Conservation (phyloP, 1,140 invertebrate genomes). For the Nylanderia fulva region DNA sequence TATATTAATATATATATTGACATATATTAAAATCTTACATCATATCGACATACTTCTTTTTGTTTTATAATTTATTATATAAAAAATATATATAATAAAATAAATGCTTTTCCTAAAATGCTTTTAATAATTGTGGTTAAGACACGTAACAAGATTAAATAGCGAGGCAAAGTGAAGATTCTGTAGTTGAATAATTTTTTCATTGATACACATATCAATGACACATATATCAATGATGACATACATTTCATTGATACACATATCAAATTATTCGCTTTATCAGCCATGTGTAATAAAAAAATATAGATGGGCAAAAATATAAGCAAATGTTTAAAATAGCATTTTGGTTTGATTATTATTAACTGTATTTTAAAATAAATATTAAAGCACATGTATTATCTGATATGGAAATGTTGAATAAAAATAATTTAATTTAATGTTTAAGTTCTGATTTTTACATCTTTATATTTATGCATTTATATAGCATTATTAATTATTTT, state of each 20-base stretch:
- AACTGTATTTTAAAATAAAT: neutral
- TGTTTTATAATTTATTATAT: neutral
- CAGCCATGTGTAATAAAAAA: neutral
- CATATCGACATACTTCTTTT: neutral
- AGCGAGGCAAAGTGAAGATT: neutral
- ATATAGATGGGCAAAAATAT: neutral
- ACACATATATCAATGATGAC: no score
- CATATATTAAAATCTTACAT: neutral
- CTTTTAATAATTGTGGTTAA: no score
- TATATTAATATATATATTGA: no score
- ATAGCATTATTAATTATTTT: neutral
- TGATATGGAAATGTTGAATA: neutral
- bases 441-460: neutral
- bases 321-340: neutral
- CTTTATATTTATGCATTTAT: neutral
- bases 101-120: no score
- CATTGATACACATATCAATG: no score
- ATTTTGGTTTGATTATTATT: neutral
- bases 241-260: neutral
- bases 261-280: conserved; percentile 26
- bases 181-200: neutral
- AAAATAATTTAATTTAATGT: neutral
- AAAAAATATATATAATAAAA: neutral
- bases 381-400: neutral
- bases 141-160: neutral